Conservation (phyloP, 1,140 invertebrate species). For the Nebria ingens region DNA sequence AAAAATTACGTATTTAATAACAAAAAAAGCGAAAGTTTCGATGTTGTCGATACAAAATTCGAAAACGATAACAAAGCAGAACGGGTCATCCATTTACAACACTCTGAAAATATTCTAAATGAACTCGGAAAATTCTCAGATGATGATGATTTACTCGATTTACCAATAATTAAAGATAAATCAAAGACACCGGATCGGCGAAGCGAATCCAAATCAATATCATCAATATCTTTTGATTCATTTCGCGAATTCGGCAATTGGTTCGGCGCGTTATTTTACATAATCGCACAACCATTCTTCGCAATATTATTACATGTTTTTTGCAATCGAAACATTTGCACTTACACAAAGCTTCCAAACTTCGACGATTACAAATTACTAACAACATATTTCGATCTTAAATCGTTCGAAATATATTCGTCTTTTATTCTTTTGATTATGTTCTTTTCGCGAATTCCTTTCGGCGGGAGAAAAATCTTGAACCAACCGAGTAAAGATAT, state of each 20-base stretch:
- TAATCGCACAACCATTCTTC: constrained; percentile 23
- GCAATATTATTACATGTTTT: constrained; percentile 29
- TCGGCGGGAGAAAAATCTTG: constrained; percentile 31
- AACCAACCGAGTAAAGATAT: constrained; percentile 31
- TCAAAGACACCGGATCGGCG: not conserved
- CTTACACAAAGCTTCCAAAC: constrained; percentile 27
- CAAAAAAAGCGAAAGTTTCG: too few relatives aligned
- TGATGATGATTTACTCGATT: constrained; percentile 29
- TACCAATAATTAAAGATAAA: too few relatives aligned
- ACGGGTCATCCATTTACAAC: constrained; percentile 25
- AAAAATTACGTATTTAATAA: too few relatives aligned
- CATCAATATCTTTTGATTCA: too few relatives aligned
- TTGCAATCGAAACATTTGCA: constrained; percentile 32
- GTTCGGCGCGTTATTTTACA: constrained; percentile 26
- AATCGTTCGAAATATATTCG: constrained; percentile 27
- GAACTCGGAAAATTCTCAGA: constrained; percentile 34
- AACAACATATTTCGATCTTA: constrained; percentile 28
- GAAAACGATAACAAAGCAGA: constrained; percentile 18
- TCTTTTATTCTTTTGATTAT: constrained; percentile 30
- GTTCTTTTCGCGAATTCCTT: constrained; percentile 33
- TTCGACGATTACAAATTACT: constrained; percentile 24
- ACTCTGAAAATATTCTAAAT: not conserved
- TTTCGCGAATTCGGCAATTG: constrained; percentile 31
- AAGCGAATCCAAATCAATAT: constrained; percentile 20
- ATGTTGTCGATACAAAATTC: too few relatives aligned